These are phyloP conservation scores for Ceyx erithaca DNA, from an alignment of 2,797 vertebrate species.

Conservation along the genomic window DNA sequence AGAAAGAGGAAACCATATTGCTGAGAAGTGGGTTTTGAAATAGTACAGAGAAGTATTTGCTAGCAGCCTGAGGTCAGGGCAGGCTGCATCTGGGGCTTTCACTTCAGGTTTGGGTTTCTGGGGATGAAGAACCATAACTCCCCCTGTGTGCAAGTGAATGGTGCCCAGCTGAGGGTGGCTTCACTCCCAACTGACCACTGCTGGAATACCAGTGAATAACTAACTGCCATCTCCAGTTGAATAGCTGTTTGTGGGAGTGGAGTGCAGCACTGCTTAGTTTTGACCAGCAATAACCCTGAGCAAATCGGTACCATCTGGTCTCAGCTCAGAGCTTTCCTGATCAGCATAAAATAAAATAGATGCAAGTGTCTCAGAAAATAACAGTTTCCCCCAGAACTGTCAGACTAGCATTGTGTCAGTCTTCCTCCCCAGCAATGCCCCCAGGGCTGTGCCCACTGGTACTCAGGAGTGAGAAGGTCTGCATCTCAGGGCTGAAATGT, in stretches of 20 bases:
- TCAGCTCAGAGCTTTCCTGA: constrained; percentile 8
- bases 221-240: neutral
- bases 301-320: constrained; percentile 50
- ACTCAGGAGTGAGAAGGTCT: constrained; percentile 2
- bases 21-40: constrained; percentile 21
- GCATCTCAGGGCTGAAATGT: neutral
- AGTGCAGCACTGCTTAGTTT: neutral
- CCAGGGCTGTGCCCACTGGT: neutral
- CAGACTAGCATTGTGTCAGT: neutral
- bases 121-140: fast-evolving
- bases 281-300: constrained; percentile 6
- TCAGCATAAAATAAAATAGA: constrained; percentile 18
- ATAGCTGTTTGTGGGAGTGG: neutral
- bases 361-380: constrained; percentile 18
- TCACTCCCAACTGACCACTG: neutral
- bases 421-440: neutral
- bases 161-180: neutral
- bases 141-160: neutral
- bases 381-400: neutral
- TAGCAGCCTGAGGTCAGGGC: neutral
- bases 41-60: neutral
- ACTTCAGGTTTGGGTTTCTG: constrained; percentile 25
- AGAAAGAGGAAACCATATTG: neutral
- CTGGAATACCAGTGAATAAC: neutral
- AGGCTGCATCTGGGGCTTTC: constrained; percentile 1